Evolutionary conservation across 2,888 invertebrate species (phyloP).

Genomic region (Carpatolechia fugitivella): DNA sequence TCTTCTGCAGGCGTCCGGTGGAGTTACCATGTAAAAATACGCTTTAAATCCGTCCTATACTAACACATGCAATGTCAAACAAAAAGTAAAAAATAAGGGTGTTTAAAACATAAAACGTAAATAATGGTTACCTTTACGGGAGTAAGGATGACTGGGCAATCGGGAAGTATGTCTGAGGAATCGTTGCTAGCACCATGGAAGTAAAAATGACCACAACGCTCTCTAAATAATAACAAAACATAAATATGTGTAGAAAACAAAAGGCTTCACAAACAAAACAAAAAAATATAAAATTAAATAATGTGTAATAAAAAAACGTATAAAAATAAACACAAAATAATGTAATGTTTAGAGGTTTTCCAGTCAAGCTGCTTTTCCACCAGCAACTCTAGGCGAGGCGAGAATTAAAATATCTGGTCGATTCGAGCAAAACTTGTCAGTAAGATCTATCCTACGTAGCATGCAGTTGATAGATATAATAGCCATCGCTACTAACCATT

Average conservation of each 20-base stretch:
- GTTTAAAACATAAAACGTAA: background rate
- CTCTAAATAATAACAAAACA: background rate
- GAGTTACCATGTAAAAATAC: conserved; percentile 69
- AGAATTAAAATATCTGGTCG: no score
- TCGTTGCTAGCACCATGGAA: conserved; percentile 6
- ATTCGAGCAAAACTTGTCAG: no score
- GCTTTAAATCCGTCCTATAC: conserved; percentile 60
- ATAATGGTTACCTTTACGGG: background rate
- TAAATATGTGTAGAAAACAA: background rate
- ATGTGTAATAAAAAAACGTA: no score
- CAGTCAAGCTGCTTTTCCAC: no score
- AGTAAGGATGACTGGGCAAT: background rate
- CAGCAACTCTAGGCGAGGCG: no score
- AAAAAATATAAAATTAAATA: background rate
- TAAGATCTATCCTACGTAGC: no score
- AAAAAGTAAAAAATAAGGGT: background rate
- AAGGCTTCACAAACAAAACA: background rate
- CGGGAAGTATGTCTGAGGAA: background rate
- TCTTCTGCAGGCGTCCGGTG: conserved; percentile 87
- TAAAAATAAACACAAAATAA: no score
- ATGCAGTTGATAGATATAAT: no score
- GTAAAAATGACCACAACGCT: background rate
- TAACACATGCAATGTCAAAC: conserved; percentile 24
- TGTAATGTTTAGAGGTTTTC: no score
- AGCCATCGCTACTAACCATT: no score